Conservation (phyloP, 2,888 invertebrate species). For the Chrysolina oricalcia region DNA sequence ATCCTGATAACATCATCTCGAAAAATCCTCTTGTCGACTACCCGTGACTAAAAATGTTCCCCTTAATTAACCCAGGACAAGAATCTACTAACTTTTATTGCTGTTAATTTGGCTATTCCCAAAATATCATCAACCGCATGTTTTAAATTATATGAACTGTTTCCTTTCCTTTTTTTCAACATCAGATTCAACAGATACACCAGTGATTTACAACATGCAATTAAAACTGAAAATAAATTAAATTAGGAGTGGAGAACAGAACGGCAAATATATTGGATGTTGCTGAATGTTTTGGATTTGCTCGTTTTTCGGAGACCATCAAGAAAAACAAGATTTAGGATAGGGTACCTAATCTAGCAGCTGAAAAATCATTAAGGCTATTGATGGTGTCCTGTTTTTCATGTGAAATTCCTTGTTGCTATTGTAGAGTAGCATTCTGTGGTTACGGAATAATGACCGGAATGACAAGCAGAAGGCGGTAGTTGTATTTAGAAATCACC, state of each 20-base stretch:
- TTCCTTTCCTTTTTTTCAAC: slow-evolving; percentile 51
- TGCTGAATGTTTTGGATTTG: slow-evolving; percentile 22
- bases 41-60: slow-evolving; percentile 53
- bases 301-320: neutral
- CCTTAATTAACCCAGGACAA: slow-evolving; percentile 53
- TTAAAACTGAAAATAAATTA: slow-evolving; percentile 46
- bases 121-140: slow-evolving; percentile 53
- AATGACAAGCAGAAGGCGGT: too few relatives aligned
- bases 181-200: slow-evolving; percentile 48
- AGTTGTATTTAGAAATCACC: too few relatives aligned
- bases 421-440: too few relatives aligned
- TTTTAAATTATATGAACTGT: slow-evolving; percentile 53
- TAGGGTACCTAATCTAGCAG: neutral
- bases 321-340: neutral
- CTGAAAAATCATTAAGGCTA: neutral
- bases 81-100: slow-evolving; percentile 54
- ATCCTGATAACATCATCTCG: slow-evolving; percentile 32
- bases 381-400: too few relatives aligned
- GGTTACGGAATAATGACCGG: too few relatives aligned
- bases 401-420: too few relatives aligned
- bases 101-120: slow-evolving; percentile 56
- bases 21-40: slow-evolving; percentile 45
- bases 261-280: slow-evolving; percentile 22
- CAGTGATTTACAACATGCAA: slow-evolving; percentile 45
- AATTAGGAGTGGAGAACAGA: slow-evolving; percentile 20